Conservation (phyloP, 2,888 invertebrate species). For the Erynnis tages region DNA sequence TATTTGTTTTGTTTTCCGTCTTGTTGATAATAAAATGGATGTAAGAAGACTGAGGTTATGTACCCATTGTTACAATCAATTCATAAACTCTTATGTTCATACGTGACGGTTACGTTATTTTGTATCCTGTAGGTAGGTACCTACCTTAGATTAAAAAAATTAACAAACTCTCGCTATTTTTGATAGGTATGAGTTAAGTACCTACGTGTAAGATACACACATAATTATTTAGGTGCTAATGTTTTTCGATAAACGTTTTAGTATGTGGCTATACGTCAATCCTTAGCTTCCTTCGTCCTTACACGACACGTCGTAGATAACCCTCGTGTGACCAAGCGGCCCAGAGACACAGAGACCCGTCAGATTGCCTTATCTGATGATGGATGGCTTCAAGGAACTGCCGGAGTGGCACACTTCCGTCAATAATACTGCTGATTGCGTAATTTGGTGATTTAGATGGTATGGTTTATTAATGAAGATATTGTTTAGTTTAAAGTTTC, state of each 20-base stretch:
- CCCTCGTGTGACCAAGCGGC: slow-evolving; percentile 19
- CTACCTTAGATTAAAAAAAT: too few relatives aligned
- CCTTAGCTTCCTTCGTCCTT: slow-evolving; percentile 22
- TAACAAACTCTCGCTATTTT: too few relatives aligned
- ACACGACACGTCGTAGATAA: slow-evolving; percentile 14
- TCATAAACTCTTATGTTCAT: too few relatives aligned
- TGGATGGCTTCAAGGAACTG: slow-evolving; percentile 11
- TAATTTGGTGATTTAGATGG: slow-evolving; percentile 19
- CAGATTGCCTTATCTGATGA: slow-evolving; percentile 29
- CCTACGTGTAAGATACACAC: too few relatives aligned
- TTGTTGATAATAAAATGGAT: too few relatives aligned
- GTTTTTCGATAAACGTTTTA: neutral
- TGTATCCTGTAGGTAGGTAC: too few relatives aligned
- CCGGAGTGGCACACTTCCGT: slow-evolving; percentile 32
- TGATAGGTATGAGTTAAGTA: too few relatives aligned
- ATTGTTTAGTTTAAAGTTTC: too few relatives aligned
- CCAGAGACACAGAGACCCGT: slow-evolving; percentile 32
- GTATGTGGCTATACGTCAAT: neutral
- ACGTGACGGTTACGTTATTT: too few relatives aligned
- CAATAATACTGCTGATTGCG: slow-evolving; percentile 30
- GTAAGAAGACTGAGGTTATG: neutral
- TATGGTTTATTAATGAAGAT: too few relatives aligned
- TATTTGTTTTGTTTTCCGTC: neutral
- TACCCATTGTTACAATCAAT: neutral
- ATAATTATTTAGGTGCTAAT: too few relatives aligned